Evolutionary conservation across 2,888 invertebrate genomes (phyloP), one percentile per base, ranked within the genome.

Genomic region (Thereva nobilitata): DNA sequence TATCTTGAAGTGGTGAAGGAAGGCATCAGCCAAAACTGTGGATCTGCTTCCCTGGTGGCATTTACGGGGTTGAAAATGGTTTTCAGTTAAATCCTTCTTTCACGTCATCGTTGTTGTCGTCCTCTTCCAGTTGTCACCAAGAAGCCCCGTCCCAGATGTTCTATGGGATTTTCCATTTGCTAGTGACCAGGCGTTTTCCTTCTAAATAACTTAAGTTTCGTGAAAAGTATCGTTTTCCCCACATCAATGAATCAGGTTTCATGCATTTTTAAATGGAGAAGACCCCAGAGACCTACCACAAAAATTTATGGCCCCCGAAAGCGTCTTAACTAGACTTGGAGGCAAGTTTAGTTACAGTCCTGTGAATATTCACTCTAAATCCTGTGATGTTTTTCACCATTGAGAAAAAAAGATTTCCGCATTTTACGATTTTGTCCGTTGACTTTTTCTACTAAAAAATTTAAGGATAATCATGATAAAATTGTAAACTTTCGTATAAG

Each of bases 151-250:
- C 41, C 8, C 9, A 40, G 40, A 10, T 38, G 61, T 61, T 38
- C 38, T 47, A 50, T 50, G 40, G 57, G 37, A 47, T 40, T 50
- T 61, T 50, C 61, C 9, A 50, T 50, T 49, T 45, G 45, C 38
- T 35, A 50, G 41, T 50, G 61, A 49, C 9, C 50, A 37, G 23
- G 50, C 61, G 42, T 38, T 61, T 49, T 61, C 61, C 38, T 50
- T 61, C 50, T 61, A 61, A 61, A 61, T 61, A 61, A 50, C 61
- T 61, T 61, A 61, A 61, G 50, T 50, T 61, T 42, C 57, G 41
- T 59, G 57, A 59, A 61, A 61, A 40, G 49, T 49, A 50, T 50
- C 50, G 49, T 61, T 61, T 61, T 50, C 61, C 41, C 45, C 61
- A 49, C 61, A 61, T 61, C 61, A 61, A 61, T 61, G 61, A 61